A percentile compares a stretch with the other conserved stretches of the same genome.
Evolutionary conservation across 2,888 invertebrate genomes (phyloP).

Genomic region (Eilema sororculum): DNA sequence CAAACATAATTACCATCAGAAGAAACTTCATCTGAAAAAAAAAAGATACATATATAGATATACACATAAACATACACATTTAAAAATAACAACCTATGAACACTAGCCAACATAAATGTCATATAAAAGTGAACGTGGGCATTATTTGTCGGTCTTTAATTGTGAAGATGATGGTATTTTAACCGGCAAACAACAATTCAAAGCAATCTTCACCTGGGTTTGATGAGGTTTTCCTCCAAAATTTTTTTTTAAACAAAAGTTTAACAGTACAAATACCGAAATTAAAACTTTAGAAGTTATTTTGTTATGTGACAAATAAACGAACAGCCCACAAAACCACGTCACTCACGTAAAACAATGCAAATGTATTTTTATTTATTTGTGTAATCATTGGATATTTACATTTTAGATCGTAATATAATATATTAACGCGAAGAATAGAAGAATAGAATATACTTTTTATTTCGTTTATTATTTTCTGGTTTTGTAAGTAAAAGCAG

Average conservation of each 20-base stretch:
- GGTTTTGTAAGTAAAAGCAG: background rate
- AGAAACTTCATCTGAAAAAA: constrained; percentile 52
- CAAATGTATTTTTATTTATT: background rate
- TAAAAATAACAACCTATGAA: background rate
- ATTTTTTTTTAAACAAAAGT: no score
- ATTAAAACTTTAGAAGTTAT: no score
- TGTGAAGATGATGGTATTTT: no score
- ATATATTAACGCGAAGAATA: no score
- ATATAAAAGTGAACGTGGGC: background rate
- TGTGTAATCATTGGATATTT: no score
- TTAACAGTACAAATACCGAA: no score
- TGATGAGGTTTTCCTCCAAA: no score
- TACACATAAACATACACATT: background rate
- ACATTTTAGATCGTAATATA: no score
- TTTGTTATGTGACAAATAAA: background rate
- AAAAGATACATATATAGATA: background rate
- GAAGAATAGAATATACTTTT: background rate
- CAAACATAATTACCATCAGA: constrained; percentile 27
- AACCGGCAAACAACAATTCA: no score
- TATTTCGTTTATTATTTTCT: background rate
- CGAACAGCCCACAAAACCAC: no score
- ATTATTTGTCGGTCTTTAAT: no score
- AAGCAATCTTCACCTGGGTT: no score
- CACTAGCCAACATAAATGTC: background rate
- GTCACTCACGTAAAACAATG: background rate